Evolutionary conservation across 1,140 invertebrate species (phyloP).

Genomic region (Sinella curviseta): DNA sequence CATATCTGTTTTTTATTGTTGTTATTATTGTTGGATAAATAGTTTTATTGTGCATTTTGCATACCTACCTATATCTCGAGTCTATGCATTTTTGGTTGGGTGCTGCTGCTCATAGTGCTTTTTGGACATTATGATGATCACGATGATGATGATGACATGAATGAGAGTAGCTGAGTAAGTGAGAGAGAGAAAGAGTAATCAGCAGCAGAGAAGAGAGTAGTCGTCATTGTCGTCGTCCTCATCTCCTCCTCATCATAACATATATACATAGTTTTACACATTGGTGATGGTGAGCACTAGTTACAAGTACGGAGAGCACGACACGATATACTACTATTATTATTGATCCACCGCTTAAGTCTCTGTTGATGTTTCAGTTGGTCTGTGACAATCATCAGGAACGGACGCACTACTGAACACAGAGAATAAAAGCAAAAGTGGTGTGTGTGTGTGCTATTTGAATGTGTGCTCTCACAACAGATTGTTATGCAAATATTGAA

Average conservation of each 20-base stretch:
- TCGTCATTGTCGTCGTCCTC: too few species aligned
- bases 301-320: too few species aligned
- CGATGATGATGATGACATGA: neutral
- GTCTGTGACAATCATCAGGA: slow-evolving; percentile 17
- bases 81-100: too few species aligned
- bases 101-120: neutral
- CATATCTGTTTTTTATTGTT: too few species aligned
- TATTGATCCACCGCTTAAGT: neutral
- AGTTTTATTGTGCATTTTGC: neutral
- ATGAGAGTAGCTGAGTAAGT: neutral
- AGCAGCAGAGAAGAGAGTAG: too few species aligned
- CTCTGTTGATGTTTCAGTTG: slow-evolving; percentile 1
- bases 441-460: neutral
- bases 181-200: too few species aligned
- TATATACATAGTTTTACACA: slow-evolving; percentile 1
- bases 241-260: neutral
- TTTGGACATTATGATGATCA: neutral
- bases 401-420: neutral
- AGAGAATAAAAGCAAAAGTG: neutral
- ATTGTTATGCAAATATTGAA: neutral
- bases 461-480: too few species aligned
- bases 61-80: too few species aligned
- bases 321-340: too few species aligned
- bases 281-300: too few species aligned
- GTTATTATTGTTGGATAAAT: neutral